Percentiles rank a stretch among this genome's conserved stretches.
phyloP scores from a whole-genome alignment of 2,113 vertebrate genomes.

The Rostratula benghalensis region DNA sequence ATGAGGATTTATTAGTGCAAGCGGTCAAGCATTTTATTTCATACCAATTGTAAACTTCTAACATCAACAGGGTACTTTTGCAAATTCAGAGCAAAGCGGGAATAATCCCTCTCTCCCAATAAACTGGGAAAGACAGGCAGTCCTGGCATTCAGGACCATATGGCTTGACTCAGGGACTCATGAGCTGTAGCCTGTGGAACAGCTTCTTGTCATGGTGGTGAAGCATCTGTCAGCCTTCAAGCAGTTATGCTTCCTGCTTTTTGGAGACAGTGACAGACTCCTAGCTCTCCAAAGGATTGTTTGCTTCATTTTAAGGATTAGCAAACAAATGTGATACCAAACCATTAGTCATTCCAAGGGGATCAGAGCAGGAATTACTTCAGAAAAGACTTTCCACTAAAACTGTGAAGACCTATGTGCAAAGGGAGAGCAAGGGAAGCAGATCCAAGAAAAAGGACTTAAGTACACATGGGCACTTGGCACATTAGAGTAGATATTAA shows the following conservation, averaged over 20 bases:
- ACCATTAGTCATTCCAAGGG: not conserved
- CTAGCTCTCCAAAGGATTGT: not conserved
- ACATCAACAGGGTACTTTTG: not conserved
- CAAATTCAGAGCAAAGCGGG: not conserved
- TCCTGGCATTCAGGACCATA: slow-evolving; percentile 45
- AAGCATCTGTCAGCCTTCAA: slow-evolving; percentile 63
- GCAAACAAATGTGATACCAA: not conserved
- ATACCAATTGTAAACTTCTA: not conserved
- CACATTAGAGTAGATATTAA: not conserved
- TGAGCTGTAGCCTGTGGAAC: slow-evolving; percentile 16
- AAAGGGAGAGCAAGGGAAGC: not conserved
- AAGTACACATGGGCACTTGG: not conserved
- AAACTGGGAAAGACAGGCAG: slow-evolving; percentile 31
- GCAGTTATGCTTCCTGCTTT: slow-evolving; percentile 18
- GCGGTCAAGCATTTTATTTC: not conserved
- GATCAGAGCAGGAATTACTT: not conserved
- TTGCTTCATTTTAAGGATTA: not conserved
- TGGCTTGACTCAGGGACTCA: slow-evolving; percentile 44
- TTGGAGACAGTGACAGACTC: slow-evolving; percentile 26
- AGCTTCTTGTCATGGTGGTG: slow-evolving; percentile 43
- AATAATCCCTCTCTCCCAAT: not conserved
- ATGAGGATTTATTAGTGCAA: not conserved
- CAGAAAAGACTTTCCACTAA: not conserved
- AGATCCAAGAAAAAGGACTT: not conserved
- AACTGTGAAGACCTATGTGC: not conserved